These are phyloP conservation scores for Phylloscopus whistleri DNA, from an alignment of 2,113 vertebrate genomes.

Conservation along the genomic window DNA sequence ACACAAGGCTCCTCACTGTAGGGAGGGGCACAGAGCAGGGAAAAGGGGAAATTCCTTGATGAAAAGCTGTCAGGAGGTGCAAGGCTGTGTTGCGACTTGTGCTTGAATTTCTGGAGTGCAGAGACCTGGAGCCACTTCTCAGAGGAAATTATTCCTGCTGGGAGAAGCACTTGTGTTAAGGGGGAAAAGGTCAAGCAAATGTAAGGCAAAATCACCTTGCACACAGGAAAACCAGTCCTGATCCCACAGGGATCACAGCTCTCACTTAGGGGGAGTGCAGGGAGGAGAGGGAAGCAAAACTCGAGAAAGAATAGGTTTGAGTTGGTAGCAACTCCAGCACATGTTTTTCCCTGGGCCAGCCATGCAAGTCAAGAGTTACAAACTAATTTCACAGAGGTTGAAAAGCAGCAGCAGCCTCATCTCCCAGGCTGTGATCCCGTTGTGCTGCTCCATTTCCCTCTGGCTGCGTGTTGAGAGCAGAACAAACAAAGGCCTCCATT, in stretches of 20 bases:
- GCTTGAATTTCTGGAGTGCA: rapidly evolving
- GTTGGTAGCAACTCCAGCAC: rapidly evolving
- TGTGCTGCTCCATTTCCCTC: not conserved
- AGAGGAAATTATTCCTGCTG: not conserved
- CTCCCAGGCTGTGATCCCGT: not conserved
- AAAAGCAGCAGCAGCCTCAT: not conserved
- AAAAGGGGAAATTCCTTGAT: not conserved
- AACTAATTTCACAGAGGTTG: not conserved
- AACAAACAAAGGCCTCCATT: not conserved
- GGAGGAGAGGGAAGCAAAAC: not conserved
- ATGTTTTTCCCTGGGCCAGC: not conserved
- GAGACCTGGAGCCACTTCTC: not conserved
- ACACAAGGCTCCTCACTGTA: rapidly evolving
- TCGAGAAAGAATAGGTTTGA: not conserved
- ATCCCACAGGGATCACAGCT: not conserved
- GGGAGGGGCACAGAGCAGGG: not conserved
- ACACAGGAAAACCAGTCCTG: not conserved
- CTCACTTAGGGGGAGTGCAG: not conserved
- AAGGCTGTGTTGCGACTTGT: rapidly evolving
- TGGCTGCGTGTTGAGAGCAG: rapidly evolving
- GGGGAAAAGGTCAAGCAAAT: not conserved
- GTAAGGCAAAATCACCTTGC: not conserved
- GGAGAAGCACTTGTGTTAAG: not conserved
- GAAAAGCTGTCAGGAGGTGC: not conserved
- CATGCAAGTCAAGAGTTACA: not conserved